Evolutionary conservation across 2,113 vertebrate genomes (phyloP), one percentile per base, ranked within the genome.

Genomic region (Psilopsiagon aymara): DNA sequence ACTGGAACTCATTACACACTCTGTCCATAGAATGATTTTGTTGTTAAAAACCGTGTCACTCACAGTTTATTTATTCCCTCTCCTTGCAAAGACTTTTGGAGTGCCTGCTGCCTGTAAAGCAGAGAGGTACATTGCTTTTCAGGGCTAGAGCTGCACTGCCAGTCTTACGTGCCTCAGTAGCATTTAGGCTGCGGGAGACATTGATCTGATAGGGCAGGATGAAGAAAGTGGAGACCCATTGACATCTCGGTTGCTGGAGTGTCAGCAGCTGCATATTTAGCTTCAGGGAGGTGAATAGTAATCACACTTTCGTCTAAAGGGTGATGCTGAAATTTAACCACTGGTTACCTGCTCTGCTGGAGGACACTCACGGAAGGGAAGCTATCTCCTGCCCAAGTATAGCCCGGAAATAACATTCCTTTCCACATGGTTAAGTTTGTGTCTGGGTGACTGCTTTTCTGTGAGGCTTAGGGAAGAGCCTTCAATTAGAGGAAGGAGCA

Each of bases 31-130:
- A 94, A 55, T 89, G 49, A 94, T 94, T 92, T 96, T 67, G 83
- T 95, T 64, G 85, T 95, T 88, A 83, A 41, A 67, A 80, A 80
- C 70, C 82, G 77, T 96, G 96, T 97, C 97, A 95, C 57, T 96
- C 96, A 46, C 55, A 15, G 87, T 59, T 94, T 86, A 85, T 97
- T 64, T 43, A 93, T 96, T 88, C 80, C 80, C 15, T 69, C 33
- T 94, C 57, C 91, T 78, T 80, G 44, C 57, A 10, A 28, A 67
- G 75, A 24, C 46, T 70, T 88, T 6, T 0, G 12, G 86, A 81
- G 64, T 57, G 89, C 93, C 82, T 92, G 89, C 92, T 80, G 92
- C 91, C 76, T 77, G 39, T 11, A 52, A 73, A 92, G 83, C 62
- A 35, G 10, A 57, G 90, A 78, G 85, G 51, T 4, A 62, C 87